Evolutionary conservation across 1,140 invertebrate genomes (phyloP), one percentile per base, ranked within the genome.

Genomic region (Batillaria attramentaria): DNA sequence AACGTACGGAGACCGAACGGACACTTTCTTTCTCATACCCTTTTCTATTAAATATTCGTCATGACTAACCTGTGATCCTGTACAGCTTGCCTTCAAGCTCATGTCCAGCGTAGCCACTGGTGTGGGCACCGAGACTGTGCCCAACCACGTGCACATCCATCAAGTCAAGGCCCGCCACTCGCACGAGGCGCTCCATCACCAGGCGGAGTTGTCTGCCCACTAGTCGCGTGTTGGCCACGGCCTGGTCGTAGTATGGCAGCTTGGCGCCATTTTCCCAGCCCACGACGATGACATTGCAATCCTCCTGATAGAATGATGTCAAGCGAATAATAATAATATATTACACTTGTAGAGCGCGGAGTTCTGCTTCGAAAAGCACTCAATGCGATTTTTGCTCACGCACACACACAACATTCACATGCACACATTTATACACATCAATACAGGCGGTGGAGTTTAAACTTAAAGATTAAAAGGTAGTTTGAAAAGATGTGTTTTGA

Each of bases 141-240:
- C 90, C 89, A 77, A 90, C 86, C 18, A 90, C 72, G 81, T 89
- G 89, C 50, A 88, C 83, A 0, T 60, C 41, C 1, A 66, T 35
- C 24, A 57, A 50, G 2, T 78, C 60, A 20, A 54, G 78, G 1
- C 50, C 39, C 68, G 57, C 31, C 46, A 77, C 50, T 69, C 50
- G 28, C 35, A 46, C 28, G 6, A 82, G 62, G 54, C 81, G 74
- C 50, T 73, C 31, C 24, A 84, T 42, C 1, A 86, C 79, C 5
- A 82, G 69, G 2, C 82, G 54, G 31, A 83, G 54, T 65, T 83
- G 74, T 8, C 81, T 81, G 16, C 78, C 85, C 1, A 86, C 85
- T 75, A 98, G 91, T 74, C 97, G 92, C 0, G 96, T 97, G 87
- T 98, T 98, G 37, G 96, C 96, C 0, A 96, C 96, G 0, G 97